phyloP scores from a whole-genome alignment of 1,140 invertebrate genomes.

The Mercenaria mercenaria region DNA sequence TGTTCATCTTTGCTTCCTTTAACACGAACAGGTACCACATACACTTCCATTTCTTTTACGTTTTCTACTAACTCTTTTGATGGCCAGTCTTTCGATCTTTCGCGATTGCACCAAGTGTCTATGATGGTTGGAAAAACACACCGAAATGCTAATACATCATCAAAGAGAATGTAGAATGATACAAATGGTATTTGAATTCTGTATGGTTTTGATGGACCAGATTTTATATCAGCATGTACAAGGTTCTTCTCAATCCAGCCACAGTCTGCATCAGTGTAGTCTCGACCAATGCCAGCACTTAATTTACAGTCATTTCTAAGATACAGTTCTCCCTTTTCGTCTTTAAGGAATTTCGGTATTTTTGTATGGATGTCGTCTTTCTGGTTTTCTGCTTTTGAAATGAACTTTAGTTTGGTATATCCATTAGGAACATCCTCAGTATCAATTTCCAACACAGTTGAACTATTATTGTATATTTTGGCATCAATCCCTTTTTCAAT shows the following conservation, averaged over 20 bases:
- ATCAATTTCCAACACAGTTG: neutral
- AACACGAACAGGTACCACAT: constrained; percentile 12
- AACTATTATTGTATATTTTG: neutral
- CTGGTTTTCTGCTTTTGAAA: neutral
- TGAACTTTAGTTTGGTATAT: neutral
- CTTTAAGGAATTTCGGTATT: neutral
- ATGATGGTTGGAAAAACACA: neutral
- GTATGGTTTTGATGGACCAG: neutral
- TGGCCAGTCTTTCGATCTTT: constrained; percentile 7
- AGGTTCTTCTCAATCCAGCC: neutral
- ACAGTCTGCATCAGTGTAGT: no score
- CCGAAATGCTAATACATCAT: neutral
- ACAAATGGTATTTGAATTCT: neutral
- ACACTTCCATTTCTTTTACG: neutral
- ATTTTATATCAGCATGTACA: neutral
- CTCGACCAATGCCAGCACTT: neutral
- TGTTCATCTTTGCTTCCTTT: neutral
- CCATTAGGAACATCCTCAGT: neutral
- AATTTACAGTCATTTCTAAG: neutral
- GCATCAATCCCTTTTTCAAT: neutral
- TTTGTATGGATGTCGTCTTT: neutral
- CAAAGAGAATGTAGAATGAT: neutral
- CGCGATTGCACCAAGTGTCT: neutral
- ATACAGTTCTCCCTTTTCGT: neutral
- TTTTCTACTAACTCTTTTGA: neutral